Evolutionary conservation across 2,888 invertebrate genomes (phyloP), one percentile per base, ranked within the genome.

Genomic region (Helicoverpa assulta): DNA sequence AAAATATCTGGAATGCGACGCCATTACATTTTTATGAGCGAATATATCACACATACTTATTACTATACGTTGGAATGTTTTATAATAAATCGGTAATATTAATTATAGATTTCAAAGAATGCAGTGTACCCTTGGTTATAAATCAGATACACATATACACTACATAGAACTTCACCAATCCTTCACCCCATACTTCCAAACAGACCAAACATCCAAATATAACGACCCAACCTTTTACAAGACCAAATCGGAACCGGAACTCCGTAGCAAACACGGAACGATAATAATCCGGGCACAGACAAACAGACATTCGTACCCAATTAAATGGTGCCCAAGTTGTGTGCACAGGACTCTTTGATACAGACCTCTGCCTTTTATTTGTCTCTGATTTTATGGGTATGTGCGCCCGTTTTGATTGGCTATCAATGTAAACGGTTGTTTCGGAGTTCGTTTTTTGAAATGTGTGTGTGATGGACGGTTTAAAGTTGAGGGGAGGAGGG

Each of bases 281-380:
- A 86, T 88, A 87, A 89, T 91, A 91, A 88, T 89, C 85, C 85
- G 83, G 84, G 83, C 78, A 81, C 80, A 86, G 81, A 87, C 90
- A 90, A 88, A 91, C 89, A 92, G 88, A 92, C 89, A 88, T 86
- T 86, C 85, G 87, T 84, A 88, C 91, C 93, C 93, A 93, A 94
- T 93, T 94, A 93, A 93, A 93, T 92, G 91, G 89, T 85, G 86
- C 85, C 82, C 84, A 83, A 84, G 85, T 83, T 93, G 94, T 94
- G 87, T 93, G 88, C 82, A 87, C 90, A 94, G 93, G 93, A 93
- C 88, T 78, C 73, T 83, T 81, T 85, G 87, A 87, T 86, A 87
- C 78, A 73, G 66, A 75, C 72, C 59, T 56, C 19, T 65, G 78
- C 80, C 80, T 85, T 83, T 85, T 85, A 81, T 85, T 78, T 83